Evolutionary conservation across 2,797 vertebrate species (phyloP), one percentile per base, ranked within the genome.

Genomic region (Siniperca obscura): DNA sequence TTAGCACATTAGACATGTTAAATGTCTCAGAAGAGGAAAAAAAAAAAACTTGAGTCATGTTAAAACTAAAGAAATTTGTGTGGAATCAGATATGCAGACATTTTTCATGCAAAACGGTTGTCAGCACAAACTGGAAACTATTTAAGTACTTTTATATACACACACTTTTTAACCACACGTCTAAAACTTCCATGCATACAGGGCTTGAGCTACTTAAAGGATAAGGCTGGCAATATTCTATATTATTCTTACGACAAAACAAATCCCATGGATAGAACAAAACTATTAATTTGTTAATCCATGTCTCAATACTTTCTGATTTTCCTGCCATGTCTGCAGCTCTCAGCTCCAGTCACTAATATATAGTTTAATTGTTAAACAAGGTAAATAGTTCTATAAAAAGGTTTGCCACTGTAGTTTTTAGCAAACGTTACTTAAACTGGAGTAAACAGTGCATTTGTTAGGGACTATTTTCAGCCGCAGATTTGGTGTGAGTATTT

Each of bases 91-190:
- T 42, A 44, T 22, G 34, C 53, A 72, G 81, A 75, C 22, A 34
- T 75, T 38, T 56, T 53, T 78, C 5, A 70, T 70, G 74, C 52
- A 55, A n/a, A 61, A 80, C 38, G 16, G 2, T 61, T 66, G 42
- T 62, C 82, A 55, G 42, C 74, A 72, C 61, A 81, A 70, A 85
- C 67, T 69, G n/a, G n/a, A 62, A 71, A 34, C 53, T 78, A 76
- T 74, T 70, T 68, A 67, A 62, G 34, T 25, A 6, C 13, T 42
- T 30, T 66, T 74, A 19, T 38, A 73, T 25, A 48, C 14, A 52
- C n/a, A 69, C 46, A 61, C 76, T 34, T 64, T 42, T 30, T 22
- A 38, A 56, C 22, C 4, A n/a, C 55, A 22, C 12, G 11, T 77
- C 42, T 70, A 9, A 52, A 44, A n/a, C 75, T 2, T 34, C 30